These are phyloP conservation scores for Ischnura elegans DNA, from an alignment of 2,888 invertebrate species.

Conservation along the genomic window DNA sequence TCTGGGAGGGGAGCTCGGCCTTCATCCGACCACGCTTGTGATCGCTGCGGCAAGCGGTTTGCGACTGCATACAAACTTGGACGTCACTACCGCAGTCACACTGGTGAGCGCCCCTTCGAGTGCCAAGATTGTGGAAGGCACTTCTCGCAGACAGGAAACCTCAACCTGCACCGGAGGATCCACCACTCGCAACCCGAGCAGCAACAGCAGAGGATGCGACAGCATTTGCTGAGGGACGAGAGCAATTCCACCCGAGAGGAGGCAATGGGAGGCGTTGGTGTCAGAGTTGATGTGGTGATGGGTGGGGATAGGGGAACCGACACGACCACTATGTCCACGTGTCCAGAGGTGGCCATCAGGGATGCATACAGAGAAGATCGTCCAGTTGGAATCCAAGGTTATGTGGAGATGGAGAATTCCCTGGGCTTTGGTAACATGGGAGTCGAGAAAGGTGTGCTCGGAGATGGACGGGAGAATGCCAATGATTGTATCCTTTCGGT, in stretches of 20 bases:
- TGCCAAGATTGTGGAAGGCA: slow-evolving; percentile 75
- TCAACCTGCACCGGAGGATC: slow-evolving; percentile 75
- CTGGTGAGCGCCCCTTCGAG: slow-evolving; percentile 72
- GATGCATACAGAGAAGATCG: background rate
- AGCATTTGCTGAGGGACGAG: background rate
- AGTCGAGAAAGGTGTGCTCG: slow-evolving; percentile 37
- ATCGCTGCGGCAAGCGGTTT: slow-evolving; percentile 75
- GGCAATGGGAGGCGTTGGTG: background rate
- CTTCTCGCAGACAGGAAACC: slow-evolving; percentile 76
- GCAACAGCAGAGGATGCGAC: background rate
- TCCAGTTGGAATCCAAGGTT: slow-evolving; percentile 11
- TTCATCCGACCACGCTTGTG: slow-evolving; percentile 70
- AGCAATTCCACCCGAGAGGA: background rate
- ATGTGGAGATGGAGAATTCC: slow-evolving; percentile 37
- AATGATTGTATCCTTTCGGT: slow-evolving; percentile 39
- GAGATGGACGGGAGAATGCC: slow-evolving; percentile 32
- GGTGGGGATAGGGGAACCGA: background rate
- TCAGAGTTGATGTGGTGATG: background rate
- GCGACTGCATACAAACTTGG: slow-evolving; percentile 75
- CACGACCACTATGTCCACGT: background rate
- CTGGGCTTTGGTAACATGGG: slow-evolving; percentile 53
- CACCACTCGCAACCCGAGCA: slow-evolving; percentile 71
- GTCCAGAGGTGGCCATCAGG: background rate
- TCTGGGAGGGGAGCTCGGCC: slow-evolving; percentile 10
- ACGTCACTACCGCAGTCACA: slow-evolving; percentile 73